These are phyloP conservation scores for Colletes gigas DNA, from an alignment of 1,140 invertebrate genomes.

Conservation along the genomic window DNA sequence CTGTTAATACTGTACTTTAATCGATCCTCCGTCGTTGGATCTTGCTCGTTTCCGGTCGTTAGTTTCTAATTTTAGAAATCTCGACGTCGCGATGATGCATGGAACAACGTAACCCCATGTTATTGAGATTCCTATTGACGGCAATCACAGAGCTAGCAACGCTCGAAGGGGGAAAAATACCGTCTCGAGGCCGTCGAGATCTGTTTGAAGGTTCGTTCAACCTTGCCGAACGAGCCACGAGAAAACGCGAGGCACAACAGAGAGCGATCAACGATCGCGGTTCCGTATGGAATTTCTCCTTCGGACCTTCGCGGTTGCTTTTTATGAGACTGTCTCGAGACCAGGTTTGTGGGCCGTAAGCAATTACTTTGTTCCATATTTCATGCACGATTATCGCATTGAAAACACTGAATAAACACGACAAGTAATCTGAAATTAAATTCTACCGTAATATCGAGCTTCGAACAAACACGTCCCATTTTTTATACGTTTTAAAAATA, in stretches of 20 bases:
- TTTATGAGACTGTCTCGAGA: not conserved
- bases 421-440: too few relatives aligned
- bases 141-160: conserved; percentile 5
- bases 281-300: conserved; percentile 3
- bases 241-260: conserved; percentile 10
- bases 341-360: not conserved
- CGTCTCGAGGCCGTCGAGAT: conserved; percentile 37
- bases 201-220: conserved; percentile 58
- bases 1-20: too few relatives aligned
- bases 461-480: too few relatives aligned
- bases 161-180: conserved; percentile 5
- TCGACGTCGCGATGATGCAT: not conserved
- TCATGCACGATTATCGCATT: not conserved
- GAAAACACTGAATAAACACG: not conserved
- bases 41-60: too few relatives aligned
- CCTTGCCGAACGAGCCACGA: conserved; percentile 51
- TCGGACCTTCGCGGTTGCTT: not conserved
- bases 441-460: too few relatives aligned
- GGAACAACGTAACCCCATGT: too few relatives aligned
- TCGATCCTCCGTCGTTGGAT: too few relatives aligned
- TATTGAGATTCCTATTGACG: conserved; percentile 6
- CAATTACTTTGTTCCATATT: too few relatives aligned
- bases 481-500: too few relatives aligned
- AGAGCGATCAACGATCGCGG: not conserved
- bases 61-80: too few relatives aligned